Conservation (phyloP, 2,888 invertebrate genomes). For the Gortyna flavago region DNA sequence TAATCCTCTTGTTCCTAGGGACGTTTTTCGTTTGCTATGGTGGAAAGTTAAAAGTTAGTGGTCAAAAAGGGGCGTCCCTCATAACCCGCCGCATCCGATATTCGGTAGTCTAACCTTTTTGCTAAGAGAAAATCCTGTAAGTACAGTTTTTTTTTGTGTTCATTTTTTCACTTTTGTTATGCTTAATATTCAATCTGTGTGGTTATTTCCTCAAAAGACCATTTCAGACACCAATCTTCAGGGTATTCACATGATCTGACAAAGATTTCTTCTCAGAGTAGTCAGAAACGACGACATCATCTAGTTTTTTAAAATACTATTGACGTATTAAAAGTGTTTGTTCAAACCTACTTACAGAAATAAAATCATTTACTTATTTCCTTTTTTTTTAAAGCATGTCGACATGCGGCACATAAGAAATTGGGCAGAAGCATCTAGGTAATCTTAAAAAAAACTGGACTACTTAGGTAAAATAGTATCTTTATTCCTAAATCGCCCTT, state of each 20-base stretch:
- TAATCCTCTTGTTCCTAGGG: slow-evolving; percentile 23
- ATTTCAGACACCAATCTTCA: neutral
- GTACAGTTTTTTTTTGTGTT: slow-evolving; percentile 29
- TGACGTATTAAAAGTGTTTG: neutral
- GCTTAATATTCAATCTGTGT: neutral
- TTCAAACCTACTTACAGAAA: neutral
- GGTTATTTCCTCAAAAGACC: neutral
- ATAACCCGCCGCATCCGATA: slow-evolving; percentile 69
- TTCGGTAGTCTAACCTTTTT: slow-evolving; percentile 76
- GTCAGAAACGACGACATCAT: neutral
- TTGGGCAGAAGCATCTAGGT: neutral
- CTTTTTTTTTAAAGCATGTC: neutral
- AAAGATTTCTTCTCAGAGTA: neutral
- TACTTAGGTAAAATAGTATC: neutral
- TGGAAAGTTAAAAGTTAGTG: slow-evolving; percentile 68
- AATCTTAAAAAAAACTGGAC: neutral
- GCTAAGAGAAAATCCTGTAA: slow-evolving; percentile 72
- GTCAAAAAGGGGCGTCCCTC: slow-evolving; percentile 70
- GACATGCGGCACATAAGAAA: neutral
- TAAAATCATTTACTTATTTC: too few relatives aligned
- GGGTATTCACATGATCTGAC: neutral
- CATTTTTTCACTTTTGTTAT: neutral
- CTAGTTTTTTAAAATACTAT: too few relatives aligned
- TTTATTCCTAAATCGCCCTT: neutral
- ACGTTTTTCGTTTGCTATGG: slow-evolving; percentile 56